These are phyloP conservation scores for Raja brachyura DNA, from an alignment of 2,113 vertebrate genomes.

Conservation along the genomic window DNA sequence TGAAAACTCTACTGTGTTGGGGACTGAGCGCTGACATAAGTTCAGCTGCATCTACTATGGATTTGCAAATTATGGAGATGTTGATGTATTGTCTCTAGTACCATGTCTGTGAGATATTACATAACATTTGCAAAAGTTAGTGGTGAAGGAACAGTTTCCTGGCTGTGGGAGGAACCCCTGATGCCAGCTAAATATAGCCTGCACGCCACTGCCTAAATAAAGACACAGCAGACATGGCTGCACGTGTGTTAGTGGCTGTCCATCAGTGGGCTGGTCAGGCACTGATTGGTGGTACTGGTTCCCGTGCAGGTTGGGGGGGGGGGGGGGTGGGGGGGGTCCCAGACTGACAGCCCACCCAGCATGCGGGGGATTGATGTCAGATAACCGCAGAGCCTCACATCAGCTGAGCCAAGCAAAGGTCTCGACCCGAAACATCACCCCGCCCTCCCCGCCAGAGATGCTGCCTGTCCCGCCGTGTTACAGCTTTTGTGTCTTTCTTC, in stretches of 20 bases:
- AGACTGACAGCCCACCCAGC: neutral
- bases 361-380: neutral
- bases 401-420: no score
- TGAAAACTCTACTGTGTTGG: no score
- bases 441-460: no score
- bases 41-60: neutral
- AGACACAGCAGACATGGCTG: neutral
- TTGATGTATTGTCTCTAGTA: no score
- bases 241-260: neutral
- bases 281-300: neutral
- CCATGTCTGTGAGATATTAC: neutral
- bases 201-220: slow-evolving; percentile 7
- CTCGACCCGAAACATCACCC: no score
- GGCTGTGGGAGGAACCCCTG: neutral
- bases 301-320: neutral
- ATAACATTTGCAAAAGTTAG: neutral
- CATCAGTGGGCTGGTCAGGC: neutral
- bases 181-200: neutral
- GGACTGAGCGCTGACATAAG: neutral
- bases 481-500: no score
- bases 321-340: neutral
- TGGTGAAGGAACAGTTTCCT: neutral
- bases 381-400: no score
- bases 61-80: no score
- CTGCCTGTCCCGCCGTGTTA: no score